Evolutionary conservation across 1,140 invertebrate genomes (phyloP).

Genomic region (Eriocheir sinensis): DNA sequence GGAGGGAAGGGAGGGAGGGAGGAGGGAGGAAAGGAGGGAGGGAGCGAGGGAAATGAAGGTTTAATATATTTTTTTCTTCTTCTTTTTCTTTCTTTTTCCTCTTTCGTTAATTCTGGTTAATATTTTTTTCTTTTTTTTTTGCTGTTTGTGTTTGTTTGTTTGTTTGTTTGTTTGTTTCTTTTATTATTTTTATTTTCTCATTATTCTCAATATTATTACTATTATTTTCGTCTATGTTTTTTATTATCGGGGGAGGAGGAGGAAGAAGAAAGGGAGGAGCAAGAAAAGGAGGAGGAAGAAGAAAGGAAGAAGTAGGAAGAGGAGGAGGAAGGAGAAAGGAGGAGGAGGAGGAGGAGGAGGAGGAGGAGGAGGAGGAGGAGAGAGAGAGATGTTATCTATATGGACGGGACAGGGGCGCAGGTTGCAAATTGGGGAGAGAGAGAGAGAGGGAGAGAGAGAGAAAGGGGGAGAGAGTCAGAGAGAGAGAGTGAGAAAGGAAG

Average conservation of each 20-base stretch:
- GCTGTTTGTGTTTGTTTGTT: background rate
- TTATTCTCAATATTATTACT: no score
- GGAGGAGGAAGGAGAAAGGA: no score
- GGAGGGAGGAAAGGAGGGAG: background rate
- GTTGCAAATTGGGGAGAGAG: background rate
- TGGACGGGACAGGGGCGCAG: no score
- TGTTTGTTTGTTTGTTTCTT: background rate
- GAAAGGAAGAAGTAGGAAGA: no score
- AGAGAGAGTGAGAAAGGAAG: background rate
- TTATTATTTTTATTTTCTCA: background rate
- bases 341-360: no score
- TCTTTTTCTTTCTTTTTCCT: background rate
- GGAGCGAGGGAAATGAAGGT: background rate
- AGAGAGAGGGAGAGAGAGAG: constrained; percentile 1
- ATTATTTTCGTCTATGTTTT: background rate
- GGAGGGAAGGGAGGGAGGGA: background rate
- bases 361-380: no score
- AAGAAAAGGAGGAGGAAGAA: no score
- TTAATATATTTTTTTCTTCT: background rate
- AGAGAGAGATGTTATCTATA: no score
- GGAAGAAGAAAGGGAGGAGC: no score
- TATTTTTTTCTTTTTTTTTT: background rate
- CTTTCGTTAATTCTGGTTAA: no score
- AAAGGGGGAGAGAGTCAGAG: background rate
- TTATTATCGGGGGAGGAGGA: no score